A percentile compares a stretch with the other conserved stretches of the same genome.
Evolutionary conservation across 2,113 vertebrate species (phyloP).

Genomic region (Trinectes maculatus): DNA sequence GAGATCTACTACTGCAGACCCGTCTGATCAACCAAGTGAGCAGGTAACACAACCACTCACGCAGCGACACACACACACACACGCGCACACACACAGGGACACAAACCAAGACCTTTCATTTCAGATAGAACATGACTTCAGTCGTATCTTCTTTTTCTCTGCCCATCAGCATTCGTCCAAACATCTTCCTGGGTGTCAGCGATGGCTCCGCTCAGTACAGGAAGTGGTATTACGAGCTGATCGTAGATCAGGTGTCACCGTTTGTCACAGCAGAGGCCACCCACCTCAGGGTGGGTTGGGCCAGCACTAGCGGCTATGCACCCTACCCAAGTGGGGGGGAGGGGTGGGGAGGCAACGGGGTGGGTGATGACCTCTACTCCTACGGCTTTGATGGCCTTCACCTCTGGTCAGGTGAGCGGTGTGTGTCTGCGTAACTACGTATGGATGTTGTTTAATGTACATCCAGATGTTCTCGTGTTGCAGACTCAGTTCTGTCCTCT

Average conservation of each 20-base stretch:
- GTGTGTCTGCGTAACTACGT: not conserved
- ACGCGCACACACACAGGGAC: not conserved
- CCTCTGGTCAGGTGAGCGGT: constrained; percentile 92
- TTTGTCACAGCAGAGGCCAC: constrained; percentile 94
- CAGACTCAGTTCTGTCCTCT: not conserved
- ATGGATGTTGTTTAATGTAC: too few species aligned
- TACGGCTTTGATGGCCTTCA: constrained; percentile 96
- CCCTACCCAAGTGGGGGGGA: constrained; percentile 93
- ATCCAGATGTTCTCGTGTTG: not conserved
- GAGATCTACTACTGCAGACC: constrained; percentile 93
- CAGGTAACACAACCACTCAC: constrained; percentile 83
- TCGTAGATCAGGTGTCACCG: constrained; percentile 90
- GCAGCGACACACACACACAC: constrained; percentile 11
- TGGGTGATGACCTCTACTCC: constrained; percentile 94
- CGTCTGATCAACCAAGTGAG: constrained; percentile 93
- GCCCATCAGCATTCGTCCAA: constrained; percentile 89
- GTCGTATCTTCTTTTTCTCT: not conserved
- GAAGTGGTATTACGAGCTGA: constrained; percentile 97
- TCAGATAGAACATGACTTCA: not conserved
- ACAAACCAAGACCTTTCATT: not conserved
- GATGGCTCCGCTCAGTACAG: constrained; percentile 95
- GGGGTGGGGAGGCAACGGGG: constrained; percentile 94
- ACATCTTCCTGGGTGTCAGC: constrained; percentile 94
- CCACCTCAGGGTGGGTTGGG: constrained; percentile 95
- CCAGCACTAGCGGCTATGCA: constrained; percentile 90